phyloP scores from a whole-genome alignment of 2,888 invertebrate species.

The Diloba caeruleocephala region DNA sequence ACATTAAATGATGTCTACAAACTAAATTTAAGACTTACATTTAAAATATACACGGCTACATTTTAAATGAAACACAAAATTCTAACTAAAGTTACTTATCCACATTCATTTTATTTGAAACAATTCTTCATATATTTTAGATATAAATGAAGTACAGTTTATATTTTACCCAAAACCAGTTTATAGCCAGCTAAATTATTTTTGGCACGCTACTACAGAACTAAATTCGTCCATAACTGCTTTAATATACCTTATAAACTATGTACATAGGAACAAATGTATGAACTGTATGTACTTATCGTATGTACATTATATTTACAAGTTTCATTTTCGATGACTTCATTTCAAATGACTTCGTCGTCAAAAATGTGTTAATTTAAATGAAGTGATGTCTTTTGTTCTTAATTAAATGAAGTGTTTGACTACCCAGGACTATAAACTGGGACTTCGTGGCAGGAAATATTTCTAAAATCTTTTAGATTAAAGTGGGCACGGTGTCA shows the following conservation, averaged over 20 bases:
- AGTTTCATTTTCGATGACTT: conserved; percentile 39
- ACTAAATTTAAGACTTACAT: conserved; percentile 47
- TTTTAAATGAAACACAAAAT: conserved; percentile 50
- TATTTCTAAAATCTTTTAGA: too few relatives aligned
- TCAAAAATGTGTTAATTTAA: conserved; percentile 30
- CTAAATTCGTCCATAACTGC: conserved; percentile 71
- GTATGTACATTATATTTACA: conserved; percentile 61
- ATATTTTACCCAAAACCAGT: conserved; percentile 63
- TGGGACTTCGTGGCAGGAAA: conserved; percentile 15
- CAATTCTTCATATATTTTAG: conserved; percentile 25
- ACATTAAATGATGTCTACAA: conserved; percentile 50
- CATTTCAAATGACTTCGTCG: conserved; percentile 44
- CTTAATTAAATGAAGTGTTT: conserved; percentile 23
- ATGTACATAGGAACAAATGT: conserved; percentile 81
- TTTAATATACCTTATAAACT: conserved; percentile 59
- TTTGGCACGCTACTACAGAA: conserved; percentile 80
- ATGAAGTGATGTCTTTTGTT: conserved; percentile 45
- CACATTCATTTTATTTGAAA: conserved; percentile 37
- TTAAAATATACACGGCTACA: conserved; percentile 55
- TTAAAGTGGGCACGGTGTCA: conserved; percentile 26
- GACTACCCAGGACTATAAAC: not conserved
- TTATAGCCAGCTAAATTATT: conserved; percentile 71
- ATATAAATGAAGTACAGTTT: conserved; percentile 44
- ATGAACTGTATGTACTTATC: conserved; percentile 61
- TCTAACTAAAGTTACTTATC: conserved; percentile 17